Base-by-base conservation (phyloP, 2,113 vertebrate genomes). In the Lepus europaeus region DNA sequence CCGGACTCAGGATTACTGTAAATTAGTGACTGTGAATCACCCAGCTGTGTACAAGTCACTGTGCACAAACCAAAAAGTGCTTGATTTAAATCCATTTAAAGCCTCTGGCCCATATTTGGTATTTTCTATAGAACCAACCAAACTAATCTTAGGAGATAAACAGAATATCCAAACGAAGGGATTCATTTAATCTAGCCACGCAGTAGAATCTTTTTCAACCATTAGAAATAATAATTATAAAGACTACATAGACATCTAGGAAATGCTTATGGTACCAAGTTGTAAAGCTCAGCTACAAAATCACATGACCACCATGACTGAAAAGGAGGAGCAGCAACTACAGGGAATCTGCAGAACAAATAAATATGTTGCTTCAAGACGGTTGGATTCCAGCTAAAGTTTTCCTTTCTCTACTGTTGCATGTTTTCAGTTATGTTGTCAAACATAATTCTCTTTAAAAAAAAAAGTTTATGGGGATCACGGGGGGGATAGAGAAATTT, bases 391-490 rank as follows among this genome's bases (percentile, higher is more conserved):
- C n/a, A 36, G 17, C 45, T 45, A 84, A 36, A 81, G 10, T 72
- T 86, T 56, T 51, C 33, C 49, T 87, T 49, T 73, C 56, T 86
- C 27, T 89, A 56, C 23, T 92, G 51, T 89, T 89, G 31, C 53
- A 11, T 56, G 27, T 2, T 59, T 17, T 64, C 87, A 29, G 83
- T 70, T 59, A 73, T 0, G 0, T 49, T 87, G 83, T 89, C 79
- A 89, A 94, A 74, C 63, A 61, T 72, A 82, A 96, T 93, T 91
- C 74, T 96, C 93, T 93, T 36, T 36, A 36, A 36, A 45, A 45
- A 61, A 86, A 90, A 96, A 95, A 87, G 79, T 70, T 70, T 89
- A 89, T 85, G 90, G 95, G 51, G 74, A 29, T 95, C 88, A 77
- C 20, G 14, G 59, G 84, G 84, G 0, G 3, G 45, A 91, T 56